Evolutionary conservation across 2,888 invertebrate genomes (phyloP), one percentile per base, ranked within the genome.

Genomic region (Fragum fragum): DNA sequence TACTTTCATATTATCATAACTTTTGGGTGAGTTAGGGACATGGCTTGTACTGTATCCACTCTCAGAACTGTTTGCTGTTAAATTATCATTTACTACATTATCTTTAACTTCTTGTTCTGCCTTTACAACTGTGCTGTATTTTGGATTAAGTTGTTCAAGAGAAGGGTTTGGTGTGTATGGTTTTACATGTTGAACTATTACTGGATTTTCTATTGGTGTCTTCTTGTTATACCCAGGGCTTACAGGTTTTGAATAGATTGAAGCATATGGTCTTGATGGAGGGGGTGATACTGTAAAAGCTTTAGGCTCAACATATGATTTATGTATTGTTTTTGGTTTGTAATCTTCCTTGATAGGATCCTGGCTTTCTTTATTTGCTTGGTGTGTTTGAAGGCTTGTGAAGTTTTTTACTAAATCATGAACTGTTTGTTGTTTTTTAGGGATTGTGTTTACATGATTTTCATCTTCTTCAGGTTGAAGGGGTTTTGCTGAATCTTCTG

Each of bases 41-140:
- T 84, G 73, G 39, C 81, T 85, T 32, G 81, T 85, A 26, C 78
- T 77, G 55, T 85, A 85, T 11, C 85, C 85, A 76, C 85, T 85
- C 23, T 85, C 85, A 23, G 81, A 80, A 53, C 85, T 85, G 26
- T 82, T 80, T 0, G 80, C 81, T 18, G 83, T 79, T 14, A 59
- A 68, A 18, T 73, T 69, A n/a, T 81, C 84, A 69, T 83, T 80
- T 9, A 72, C 69, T 32, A 32, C n/a, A 5, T 18, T 36, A 55
- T 81, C 78, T 66, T 84, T 84, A 16, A 14, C 26, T n/a, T 66
- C 73, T n/a, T 29, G 71, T 14, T 81, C 81, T 28, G 66, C 29
- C 68, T 76, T 80, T 3, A 81, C 26, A 21, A 29, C 55, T 32
- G 61, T 59, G 5, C 66, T 36, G 61, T 76, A 76, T 39, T 28